Conservation (phyloP, 2,113 vertebrate species). For the Vulpes vulpes region DNA sequence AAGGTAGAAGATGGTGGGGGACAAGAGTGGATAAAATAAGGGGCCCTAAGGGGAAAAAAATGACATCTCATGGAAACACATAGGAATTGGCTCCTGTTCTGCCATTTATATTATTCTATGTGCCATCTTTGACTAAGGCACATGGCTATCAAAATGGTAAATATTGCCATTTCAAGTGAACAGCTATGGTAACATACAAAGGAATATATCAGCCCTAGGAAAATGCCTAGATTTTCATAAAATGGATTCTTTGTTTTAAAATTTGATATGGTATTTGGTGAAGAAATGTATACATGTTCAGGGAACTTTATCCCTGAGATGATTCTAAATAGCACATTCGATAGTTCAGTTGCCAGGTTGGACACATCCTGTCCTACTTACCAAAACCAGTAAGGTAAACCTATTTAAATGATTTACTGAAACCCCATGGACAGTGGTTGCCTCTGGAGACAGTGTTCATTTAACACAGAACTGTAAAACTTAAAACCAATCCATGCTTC, state of each 20-base stretch:
- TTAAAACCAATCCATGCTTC: constrained; percentile 32
- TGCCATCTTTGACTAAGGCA: not conserved
- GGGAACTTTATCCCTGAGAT: not conserved
- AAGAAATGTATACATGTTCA: not conserved
- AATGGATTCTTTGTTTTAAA: constrained; percentile 1
- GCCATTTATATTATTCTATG: not conserved
- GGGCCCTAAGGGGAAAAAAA: not conserved
- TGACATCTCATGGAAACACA: not conserved
- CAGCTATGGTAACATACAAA: not conserved
- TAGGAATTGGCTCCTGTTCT: not conserved
- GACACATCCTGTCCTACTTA: not conserved
- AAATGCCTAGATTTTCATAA: not conserved
- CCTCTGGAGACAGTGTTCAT: not conserved
- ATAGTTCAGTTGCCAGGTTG: not conserved
- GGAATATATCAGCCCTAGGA: not conserved
- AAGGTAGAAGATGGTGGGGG: not conserved
- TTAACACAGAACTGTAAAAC: constrained; percentile 37
- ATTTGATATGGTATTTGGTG: not conserved
- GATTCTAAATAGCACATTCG: not conserved
- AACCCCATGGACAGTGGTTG: constrained; percentile 27
- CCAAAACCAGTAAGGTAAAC: constrained; percentile 12
- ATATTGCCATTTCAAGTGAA: not conserved
- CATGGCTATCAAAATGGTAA: not conserved
- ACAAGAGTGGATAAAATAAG: too few species aligned
- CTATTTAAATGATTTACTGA: constrained; percentile 53